Percentiles rank a stretch among this genome's conserved stretches.
Conservation (phyloP, 2,113 vertebrate genomes). For the Trochalopteron elliotii region DNA sequence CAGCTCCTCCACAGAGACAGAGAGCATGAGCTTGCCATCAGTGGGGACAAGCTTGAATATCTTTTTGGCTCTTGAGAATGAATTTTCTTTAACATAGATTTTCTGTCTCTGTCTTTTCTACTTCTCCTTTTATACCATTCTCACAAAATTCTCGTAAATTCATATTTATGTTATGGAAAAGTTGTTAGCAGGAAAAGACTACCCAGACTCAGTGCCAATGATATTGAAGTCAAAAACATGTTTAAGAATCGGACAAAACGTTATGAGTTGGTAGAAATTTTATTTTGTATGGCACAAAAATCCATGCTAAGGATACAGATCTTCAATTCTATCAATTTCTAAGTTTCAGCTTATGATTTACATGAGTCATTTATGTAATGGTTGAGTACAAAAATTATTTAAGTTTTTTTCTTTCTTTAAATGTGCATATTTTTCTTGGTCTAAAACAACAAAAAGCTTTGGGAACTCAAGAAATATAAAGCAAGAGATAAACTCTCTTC, state of each 20-base stretch:
- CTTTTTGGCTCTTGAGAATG: not conserved
- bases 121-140: not conserved
- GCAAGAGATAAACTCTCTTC: not conserved
- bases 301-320: not conserved
- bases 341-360: slow-evolving; percentile 19
- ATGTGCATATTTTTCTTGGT: slow-evolving; percentile 3
- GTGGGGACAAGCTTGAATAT: not conserved
- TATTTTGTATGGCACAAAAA: slow-evolving; percentile 26
- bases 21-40: not conserved
- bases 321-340: slow-evolving; percentile 8
- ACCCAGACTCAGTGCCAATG: slow-evolving; percentile 12
- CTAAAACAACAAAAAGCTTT: not conserved
- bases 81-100: slow-evolving; percentile 34
- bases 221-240: slow-evolving; percentile 46
- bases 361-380: not conserved
- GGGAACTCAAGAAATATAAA: not conserved
- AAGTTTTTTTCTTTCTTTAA: not conserved
- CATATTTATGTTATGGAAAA: slow-evolving; percentile 52
- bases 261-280: not conserved
- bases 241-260: slow-evolving; percentile 59
- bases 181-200: slow-evolving; percentile 40
- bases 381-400: not conserved
- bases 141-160: slow-evolving; percentile 50
- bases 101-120: not conserved
- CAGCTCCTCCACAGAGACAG: not conserved